Evolutionary conservation across 2,113 vertebrate genomes (phyloP), one percentile per base, ranked within the genome.

Genomic region (Hypanus sabinus): DNA sequence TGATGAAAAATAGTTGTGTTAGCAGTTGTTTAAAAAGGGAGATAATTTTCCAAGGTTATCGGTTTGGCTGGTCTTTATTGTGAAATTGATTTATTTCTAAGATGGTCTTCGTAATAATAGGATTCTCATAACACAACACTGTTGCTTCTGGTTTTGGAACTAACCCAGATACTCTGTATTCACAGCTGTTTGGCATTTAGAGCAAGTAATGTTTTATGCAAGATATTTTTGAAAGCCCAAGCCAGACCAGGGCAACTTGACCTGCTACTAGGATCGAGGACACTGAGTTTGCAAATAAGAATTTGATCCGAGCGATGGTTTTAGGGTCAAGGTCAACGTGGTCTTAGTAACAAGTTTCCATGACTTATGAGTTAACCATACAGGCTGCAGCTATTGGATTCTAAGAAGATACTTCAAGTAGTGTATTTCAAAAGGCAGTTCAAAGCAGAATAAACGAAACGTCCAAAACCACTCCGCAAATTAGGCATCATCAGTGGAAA

Each of bases 111-210:
- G 22, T 27, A 93, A 93, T 30, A 93, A 93, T 16, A 71, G 38
- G 92, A 81, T 95, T 93, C 94, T 2, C 94, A 33, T 91, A 94
- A 87, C 70, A 94, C 95, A 94, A 95, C 94, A 94, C 95, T 94
- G 95, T 95, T 95, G 95, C 95, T 96, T 94, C 94, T 68, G 94
- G 70, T 92, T 77, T 20, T 95, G 79, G 94, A 94, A 95, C 94
- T 88, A 95, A 95, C 96, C 96, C 96, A 95, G 94, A 76, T 94
- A 95, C 57, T 95, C 94, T 93, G 94, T 95, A 30, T 94, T 94
- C 91, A 95, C 96, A 96, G 96, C 97, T 97, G 95, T 95, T 11
- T 46, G 95, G 94, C 95, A 95, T 94, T 96, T 95, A 95, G 73
- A 94, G 95, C 94, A 96, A 95, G 0, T 90, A 73, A 94, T 94